phyloP scores from a whole-genome alignment of 1,140 invertebrate species.

The Dendrolimus kikuchii region DNA sequence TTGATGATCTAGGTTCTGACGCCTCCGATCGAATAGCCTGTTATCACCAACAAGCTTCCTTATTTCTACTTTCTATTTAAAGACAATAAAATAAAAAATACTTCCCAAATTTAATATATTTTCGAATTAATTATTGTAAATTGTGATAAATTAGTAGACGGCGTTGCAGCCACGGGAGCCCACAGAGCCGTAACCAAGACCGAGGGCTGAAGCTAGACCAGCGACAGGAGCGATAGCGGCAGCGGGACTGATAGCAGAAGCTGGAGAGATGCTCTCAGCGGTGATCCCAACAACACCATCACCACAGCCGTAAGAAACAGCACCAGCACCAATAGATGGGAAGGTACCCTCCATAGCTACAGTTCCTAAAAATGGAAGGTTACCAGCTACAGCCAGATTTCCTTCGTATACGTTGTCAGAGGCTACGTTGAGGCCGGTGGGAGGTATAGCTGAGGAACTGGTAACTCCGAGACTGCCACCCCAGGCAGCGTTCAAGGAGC shows the following conservation, averaged over 20 bases:
- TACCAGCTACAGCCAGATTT: conserved; percentile 8
- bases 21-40: no score
- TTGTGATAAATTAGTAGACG: no score
- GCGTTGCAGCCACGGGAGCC: conserved; percentile 4
- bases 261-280: not conserved
- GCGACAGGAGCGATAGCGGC: conserved; percentile 6
- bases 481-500: conserved; percentile 7
- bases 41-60: no score
- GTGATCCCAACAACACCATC: conserved; percentile 9
- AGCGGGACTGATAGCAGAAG: no score
- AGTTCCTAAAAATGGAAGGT: conserved; percentile 6
- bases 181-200: not conserved
- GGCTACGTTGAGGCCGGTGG: not conserved
- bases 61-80: no score
- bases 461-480: conserved; percentile 15
- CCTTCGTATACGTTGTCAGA: conserved; percentile 5
- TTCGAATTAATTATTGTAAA: no score
- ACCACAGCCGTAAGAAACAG: conserved; percentile 19
- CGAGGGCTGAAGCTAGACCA: not conserved
- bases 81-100: no score
- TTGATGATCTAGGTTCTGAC: no score
- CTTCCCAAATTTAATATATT: no score
- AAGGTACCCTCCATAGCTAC: conserved; percentile 16
- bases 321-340: conserved; percentile 22
- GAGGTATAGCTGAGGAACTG: conserved; percentile 2